phyloP scores from a whole-genome alignment of 2,888 invertebrate species.

The Thereva nobilitata region DNA sequence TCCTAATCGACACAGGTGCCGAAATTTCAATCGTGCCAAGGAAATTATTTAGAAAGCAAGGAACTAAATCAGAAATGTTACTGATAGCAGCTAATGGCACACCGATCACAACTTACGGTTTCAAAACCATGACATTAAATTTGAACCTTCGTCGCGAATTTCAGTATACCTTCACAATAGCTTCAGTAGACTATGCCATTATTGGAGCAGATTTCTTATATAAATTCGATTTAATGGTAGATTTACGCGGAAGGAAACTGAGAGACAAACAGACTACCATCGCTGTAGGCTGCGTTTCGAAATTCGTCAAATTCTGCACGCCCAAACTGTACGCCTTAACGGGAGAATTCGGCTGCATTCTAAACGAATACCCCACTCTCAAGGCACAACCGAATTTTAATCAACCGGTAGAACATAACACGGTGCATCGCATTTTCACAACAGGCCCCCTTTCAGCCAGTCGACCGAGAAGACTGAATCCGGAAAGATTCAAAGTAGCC shows the following conservation, averaged over 20 bases:
- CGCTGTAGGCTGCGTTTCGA: background rate
- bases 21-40: background rate
- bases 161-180: background rate
- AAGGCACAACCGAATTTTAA: no score
- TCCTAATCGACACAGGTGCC: no score
- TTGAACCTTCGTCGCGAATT: background rate
- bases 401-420: no score
- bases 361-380: background rate
- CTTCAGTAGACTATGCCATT: background rate
- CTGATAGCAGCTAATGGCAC: background rate
- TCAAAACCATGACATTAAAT: background rate
- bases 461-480: no score
- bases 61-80: no score
- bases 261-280: background rate
- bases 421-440: no score
- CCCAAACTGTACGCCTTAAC: background rate
- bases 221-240: background rate
- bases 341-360: background rate
- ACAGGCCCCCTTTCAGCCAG: no score
- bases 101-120: background rate
- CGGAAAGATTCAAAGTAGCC: no score
- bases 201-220: background rate
- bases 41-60: no score
- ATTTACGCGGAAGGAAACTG: background rate
- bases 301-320: fast-evolving